Evolutionary conservation across 2,888 invertebrate genomes (phyloP), one percentile per base, ranked within the genome.

Genomic region (Podotricha telesiphe): DNA sequence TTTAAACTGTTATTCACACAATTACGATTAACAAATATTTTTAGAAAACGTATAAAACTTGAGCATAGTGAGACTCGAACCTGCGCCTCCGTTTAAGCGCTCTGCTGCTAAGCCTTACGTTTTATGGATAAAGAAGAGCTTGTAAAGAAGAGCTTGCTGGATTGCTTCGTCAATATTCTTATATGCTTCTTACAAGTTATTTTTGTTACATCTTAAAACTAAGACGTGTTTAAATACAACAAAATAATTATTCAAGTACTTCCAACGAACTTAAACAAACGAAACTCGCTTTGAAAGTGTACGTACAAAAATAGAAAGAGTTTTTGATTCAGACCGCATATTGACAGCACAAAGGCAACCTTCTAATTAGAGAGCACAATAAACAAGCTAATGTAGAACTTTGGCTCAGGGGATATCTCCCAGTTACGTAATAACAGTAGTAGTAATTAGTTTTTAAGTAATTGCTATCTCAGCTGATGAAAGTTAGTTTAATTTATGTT

Each of bases 331-430:
- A 10, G 22, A 58, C 58, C 22, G 22, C 42, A 42, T n/a, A 58
- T 58, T 42, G 58, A 58, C 58, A 58, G 42, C 42, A 42, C 58
- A 42, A 58, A 42, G 58, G 22, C 22, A 0, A 15, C n/a, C n/a
- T 59, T 19, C 58, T 58, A 22, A 58, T 58, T 42, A 58, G 22
- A 58, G 42, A 58, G 28, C 15, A 58, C 42, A 58, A 58, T 42
- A 58, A 58, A 58, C 58, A 42, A 22, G 58, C 6, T 59, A 59
- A 59, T 59, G 45, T 20, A n/a, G 42, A 59, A n/a, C 42, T 45
- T 45, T 4, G 22, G 42, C 59, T 45, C 42, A 45, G 22, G n/a
- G 42, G 59, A 59, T 59, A 11, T 59, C 59, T 59, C 42, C 1
- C 42, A 45, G 15, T 59, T 22, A 45, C 37, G 37, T 37, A 13